A percentile compares a stretch with the other conserved stretches of the same genome.
Evolutionary conservation across 2,888 invertebrate species (phyloP).

Genomic region (Bombylius major): DNA sequence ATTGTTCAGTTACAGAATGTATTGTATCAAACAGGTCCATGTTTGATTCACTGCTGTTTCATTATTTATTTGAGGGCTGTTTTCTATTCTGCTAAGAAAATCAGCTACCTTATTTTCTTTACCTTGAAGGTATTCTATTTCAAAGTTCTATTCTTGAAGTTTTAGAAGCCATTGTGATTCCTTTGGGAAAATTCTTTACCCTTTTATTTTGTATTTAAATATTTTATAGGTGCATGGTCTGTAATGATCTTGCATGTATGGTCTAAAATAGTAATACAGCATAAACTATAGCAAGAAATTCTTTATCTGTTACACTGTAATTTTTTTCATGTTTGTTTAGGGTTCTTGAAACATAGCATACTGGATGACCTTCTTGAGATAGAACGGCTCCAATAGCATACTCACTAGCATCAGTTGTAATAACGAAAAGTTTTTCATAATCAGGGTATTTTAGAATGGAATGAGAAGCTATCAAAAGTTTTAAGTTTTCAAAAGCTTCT

Average conservation of each 20-base stretch:
- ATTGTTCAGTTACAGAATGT: background rate
- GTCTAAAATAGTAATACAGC: constrained; percentile 4
- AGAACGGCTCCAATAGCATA: constrained; percentile 8
- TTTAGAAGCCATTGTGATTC: background rate
- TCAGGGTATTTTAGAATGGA: constrained; percentile 1
- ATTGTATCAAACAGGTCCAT: too few species aligned
- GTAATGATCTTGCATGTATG: background rate
- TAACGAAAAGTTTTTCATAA: constrained; percentile 1
- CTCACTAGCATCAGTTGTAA: constrained; percentile 7
- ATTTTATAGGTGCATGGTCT: constrained; percentile 8
- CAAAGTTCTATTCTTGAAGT: constrained; percentile 2
- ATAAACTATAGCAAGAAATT: background rate
- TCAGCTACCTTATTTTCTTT: constrained; percentile 1
- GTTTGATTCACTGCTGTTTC: background rate
- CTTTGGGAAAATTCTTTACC: constrained; percentile 4
- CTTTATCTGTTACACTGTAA: background rate
- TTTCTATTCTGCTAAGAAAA: background rate
- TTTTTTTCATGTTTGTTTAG: background rate
- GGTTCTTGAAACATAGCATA: background rate
- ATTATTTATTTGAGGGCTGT: background rate
- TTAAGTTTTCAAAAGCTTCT: constrained; percentile 9
- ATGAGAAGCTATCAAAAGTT: background rate
- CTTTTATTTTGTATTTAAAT: constrained; percentile 1
- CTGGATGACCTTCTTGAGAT: constrained; percentile 1
- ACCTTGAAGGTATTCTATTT: constrained; percentile 2